phyloP scores from a whole-genome alignment of 2,888 invertebrate genomes.

The Sthenelais limicola region DNA sequence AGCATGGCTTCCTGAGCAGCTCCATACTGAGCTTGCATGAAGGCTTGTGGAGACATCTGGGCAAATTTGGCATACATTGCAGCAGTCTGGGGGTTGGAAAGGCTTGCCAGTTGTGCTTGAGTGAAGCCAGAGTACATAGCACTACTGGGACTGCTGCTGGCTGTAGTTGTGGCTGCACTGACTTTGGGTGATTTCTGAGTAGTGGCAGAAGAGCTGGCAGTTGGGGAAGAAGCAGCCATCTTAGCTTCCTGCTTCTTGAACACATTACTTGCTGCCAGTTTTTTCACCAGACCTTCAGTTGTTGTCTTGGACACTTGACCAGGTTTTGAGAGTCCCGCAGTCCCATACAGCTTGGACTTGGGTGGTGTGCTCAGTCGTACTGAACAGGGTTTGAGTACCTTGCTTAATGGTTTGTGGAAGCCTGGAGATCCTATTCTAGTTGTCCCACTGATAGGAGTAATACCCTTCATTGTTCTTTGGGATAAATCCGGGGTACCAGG shows the following conservation, averaged over 20 bases:
- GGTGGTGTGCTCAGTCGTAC: conserved; percentile 11
- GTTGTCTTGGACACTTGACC: background rate
- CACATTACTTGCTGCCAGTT: conserved; percentile 16
- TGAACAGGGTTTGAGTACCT: conserved; percentile 16
- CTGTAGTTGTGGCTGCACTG: background rate
- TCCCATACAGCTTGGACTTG: too few relatives aligned
- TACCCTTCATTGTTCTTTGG: background rate
- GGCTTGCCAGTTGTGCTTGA: background rate
- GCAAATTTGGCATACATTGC: conserved; percentile 22
- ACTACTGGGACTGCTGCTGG: background rate
- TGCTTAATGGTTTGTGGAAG: background rate
- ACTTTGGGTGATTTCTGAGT: background rate
- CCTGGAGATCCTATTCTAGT: background rate
- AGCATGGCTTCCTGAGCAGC: conserved; percentile 6
- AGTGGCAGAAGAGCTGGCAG: background rate
- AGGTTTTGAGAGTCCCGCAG: background rate
- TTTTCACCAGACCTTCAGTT: background rate
- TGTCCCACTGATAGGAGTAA: background rate
- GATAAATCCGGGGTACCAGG: background rate
- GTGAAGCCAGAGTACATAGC: background rate
- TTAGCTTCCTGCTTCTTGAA: conserved; percentile 17
- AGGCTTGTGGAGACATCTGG: background rate
- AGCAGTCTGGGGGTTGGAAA: background rate
- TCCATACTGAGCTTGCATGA: conserved; percentile 24
- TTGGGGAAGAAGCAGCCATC: background rate